Evolutionary conservation across 2,888 invertebrate species (phyloP).

Genomic region (Nomada ruficornis): DNA sequence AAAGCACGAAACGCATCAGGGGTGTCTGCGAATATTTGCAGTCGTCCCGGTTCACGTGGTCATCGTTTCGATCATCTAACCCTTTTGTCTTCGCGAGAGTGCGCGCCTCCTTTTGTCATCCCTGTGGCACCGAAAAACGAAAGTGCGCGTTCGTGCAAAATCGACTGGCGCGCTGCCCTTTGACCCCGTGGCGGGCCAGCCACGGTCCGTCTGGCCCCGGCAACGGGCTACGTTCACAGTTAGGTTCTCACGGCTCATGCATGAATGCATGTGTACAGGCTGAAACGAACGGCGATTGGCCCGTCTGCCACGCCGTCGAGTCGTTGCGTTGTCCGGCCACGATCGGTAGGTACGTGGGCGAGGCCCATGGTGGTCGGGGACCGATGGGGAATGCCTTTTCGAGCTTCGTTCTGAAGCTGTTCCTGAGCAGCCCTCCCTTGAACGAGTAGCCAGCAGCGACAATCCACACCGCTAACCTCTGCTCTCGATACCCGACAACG

Average conservation of each 20-base stretch:
- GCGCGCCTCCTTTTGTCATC: slow-evolving; percentile 46
- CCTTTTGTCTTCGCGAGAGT: slow-evolving; percentile 22
- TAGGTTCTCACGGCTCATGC: slow-evolving; percentile 82
- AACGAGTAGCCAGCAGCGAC: slow-evolving; percentile 33
- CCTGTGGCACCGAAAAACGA: slow-evolving; percentile 67
- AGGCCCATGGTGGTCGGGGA: slow-evolving; percentile 66
- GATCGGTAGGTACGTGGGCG: slow-evolving; percentile 56
- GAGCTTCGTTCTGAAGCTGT: slow-evolving; percentile 8
- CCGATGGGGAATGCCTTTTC: slow-evolving; percentile 50
- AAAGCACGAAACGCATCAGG: not conserved
- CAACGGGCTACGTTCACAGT: slow-evolving; percentile 80
- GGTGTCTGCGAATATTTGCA: slow-evolving; percentile 1
- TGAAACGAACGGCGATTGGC: slow-evolving; percentile 68
- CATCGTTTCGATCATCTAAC: slow-evolving; percentile 1
- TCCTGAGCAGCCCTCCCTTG: slow-evolving; percentile 28
- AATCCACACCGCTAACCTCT: slow-evolving; percentile 34
- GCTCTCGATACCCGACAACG: slow-evolving; percentile 2
- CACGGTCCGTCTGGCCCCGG: slow-evolving; percentile 71
- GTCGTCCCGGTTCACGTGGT: not conserved
- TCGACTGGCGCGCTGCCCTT: slow-evolving; percentile 76
- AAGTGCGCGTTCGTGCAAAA: slow-evolving; percentile 76
- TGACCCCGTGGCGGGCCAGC: slow-evolving; percentile 70
- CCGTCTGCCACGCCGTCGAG: slow-evolving; percentile 39
- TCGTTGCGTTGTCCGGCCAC: slow-evolving; percentile 43
- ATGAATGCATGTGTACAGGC: slow-evolving; percentile 75